phyloP scores from a whole-genome alignment of 2,113 vertebrate genomes.

The Thryonomys swinderianus region DNA sequence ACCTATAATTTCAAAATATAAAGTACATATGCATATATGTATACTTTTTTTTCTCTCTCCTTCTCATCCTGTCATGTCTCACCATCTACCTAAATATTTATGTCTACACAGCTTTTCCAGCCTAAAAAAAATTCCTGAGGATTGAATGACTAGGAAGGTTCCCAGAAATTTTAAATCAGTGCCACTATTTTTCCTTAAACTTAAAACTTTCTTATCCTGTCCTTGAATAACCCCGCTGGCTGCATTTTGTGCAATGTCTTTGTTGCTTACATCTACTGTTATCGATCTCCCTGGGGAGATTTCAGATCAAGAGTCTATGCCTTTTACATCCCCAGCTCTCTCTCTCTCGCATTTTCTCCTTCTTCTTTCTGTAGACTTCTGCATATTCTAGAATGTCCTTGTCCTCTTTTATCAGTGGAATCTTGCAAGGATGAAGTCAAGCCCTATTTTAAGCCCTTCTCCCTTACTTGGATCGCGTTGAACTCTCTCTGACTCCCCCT shows the following conservation, averaged over 20 bases:
- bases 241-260: constrained; percentile 17
- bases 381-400: background rate
- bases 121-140: background rate
- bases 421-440: constrained; percentile 35
- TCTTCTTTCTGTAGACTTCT: background rate
- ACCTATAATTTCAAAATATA: background rate
- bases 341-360: background rate
- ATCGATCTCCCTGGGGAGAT: background rate
- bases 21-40: background rate
- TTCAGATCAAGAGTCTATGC: constrained; percentile 28
- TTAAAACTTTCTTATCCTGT: constrained; percentile 18
- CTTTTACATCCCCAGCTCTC: background rate
- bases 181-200: constrained; percentile 9
- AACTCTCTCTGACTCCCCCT: background rate
- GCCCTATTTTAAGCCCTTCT: background rate
- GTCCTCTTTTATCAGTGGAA: background rate
- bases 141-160: background rate
- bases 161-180: background rate
- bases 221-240: background rate
- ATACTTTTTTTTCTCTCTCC: background rate
- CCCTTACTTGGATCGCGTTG: background rate
- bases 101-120: background rate
- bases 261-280: background rate
- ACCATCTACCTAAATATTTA: background rate
- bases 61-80: background rate